These are phyloP conservation scores for Stylophora pistillata DNA, from an alignment of 64 coral and sea anemone genomes.

Conservation along the genomic window DNA sequence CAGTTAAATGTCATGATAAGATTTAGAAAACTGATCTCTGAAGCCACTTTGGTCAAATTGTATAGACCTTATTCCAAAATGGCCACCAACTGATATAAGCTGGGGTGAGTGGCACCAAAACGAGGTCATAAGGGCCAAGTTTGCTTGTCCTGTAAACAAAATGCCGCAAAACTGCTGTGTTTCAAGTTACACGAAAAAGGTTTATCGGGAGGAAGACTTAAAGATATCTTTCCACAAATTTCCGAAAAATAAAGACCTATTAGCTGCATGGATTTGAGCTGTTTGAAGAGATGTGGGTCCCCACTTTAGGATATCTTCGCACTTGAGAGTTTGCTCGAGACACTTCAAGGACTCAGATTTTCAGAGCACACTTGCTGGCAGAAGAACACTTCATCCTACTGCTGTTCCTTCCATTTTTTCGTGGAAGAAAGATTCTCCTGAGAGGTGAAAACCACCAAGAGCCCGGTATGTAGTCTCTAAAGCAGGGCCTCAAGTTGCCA, in stretches of 20 bases:
- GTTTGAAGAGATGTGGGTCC: not conserved
- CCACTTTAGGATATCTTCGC: not conserved
- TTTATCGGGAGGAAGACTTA: not conserved
- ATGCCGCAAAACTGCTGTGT: conserved; percentile 36
- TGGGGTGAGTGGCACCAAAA: too few relatives aligned
- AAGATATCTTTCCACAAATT: conserved; percentile 1
- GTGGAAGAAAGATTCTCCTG: not conserved
- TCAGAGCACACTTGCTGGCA: not conserved
- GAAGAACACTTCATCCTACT: not conserved
- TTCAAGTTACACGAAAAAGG: not conserved
- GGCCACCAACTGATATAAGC: too few relatives aligned
- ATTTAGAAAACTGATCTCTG: too few relatives aligned
- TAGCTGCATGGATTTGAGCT: not conserved
- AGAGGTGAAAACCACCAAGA: not conserved
- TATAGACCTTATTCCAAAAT: too few relatives aligned
- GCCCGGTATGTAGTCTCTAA: too few relatives aligned
- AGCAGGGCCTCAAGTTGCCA: too few relatives aligned
- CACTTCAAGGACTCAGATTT: conserved; percentile 13
- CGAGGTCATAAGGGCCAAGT: too few relatives aligned
- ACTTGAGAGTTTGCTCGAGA: not conserved
- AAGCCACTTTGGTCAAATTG: too few relatives aligned
- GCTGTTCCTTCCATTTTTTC: not conserved
- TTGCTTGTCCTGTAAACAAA: not conserved
- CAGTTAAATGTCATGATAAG: too few relatives aligned
- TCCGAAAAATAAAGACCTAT: not conserved